phyloP scores from a whole-genome alignment of 1,140 invertebrate genomes.

The Drosophila nebulosa region DNA sequence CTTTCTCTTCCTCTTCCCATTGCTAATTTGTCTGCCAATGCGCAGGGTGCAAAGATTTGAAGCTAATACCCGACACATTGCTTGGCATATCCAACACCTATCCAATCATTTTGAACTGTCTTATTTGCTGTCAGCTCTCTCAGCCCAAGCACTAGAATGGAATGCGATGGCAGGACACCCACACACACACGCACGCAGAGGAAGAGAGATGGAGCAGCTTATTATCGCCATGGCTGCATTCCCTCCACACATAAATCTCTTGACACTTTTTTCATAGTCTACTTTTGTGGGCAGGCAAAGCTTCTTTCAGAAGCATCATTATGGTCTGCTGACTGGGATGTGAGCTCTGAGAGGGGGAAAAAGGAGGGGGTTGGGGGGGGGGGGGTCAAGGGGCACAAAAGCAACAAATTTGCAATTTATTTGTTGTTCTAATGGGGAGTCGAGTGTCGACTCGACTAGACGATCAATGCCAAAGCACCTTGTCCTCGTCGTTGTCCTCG shows the following conservation, averaged over 20 bases:
- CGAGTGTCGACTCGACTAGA: slow-evolving; percentile 35
- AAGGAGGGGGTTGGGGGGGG: no score
- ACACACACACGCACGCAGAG: neutral
- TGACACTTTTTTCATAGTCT: slow-evolving; percentile 63
- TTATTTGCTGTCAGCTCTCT: slow-evolving; percentile 62
- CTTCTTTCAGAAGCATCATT: neutral
- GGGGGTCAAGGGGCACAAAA: neutral
- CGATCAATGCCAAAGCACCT: slow-evolving; percentile 52
- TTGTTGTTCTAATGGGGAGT: slow-evolving; percentile 65
- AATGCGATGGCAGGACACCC: neutral
- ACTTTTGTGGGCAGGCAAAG: slow-evolving; percentile 34
- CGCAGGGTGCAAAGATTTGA: slow-evolving; percentile 29
- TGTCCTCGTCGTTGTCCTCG: neutral
- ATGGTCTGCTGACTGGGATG: neutral
- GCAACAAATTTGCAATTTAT: slow-evolving; percentile 68
- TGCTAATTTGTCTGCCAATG: slow-evolving; percentile 25
- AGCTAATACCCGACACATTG: slow-evolving; percentile 51
- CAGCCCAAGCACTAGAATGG: no score
- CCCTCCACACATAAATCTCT: slow-evolving; percentile 62
- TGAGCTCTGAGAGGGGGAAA: no score
- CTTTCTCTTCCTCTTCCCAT: neutral
- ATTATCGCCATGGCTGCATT: slow-evolving; percentile 64
- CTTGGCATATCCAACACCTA: slow-evolving; percentile 38
- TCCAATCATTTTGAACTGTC: slow-evolving; percentile 63
- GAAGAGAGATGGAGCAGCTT: slow-evolving; percentile 35